Base-by-base conservation (phyloP, 2,113 vertebrate species). In the Rhea pennata region DNA sequence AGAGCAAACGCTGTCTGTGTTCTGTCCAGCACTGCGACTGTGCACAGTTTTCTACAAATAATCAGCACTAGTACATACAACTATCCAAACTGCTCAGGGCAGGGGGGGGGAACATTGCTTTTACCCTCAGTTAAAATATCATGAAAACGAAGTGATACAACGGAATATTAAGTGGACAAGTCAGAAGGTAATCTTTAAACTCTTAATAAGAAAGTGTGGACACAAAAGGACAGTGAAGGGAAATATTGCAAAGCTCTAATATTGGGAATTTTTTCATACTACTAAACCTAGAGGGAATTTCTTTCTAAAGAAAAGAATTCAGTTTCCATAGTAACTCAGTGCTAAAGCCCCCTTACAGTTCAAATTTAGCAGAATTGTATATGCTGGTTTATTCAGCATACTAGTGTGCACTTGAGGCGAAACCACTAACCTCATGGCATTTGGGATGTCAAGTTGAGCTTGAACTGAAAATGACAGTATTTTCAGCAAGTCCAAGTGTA, bases 301-400 rank as follows among this genome's bases (percentile, higher is more conserved):
- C 64, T 91, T 97, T 96, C 92, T 72, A 92, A 93, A 96, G 97
- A 96, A 97, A 97, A 97, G 90, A 97, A 96, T 79, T 90, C 93
- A 84, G 97, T 98, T 98, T 96, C 98, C 97, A 98, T 98, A 97
- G 98, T 92, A 98, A 98, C 98, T 94, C 92, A 78, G 94, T 80
- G 54, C 74, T 96, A 96, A 92, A 84, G 96, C 95, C 94, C 94
- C 96, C 92, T 97, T 97, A 92, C 48, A 97, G 94, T 93, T 95
- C 97, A 98, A 97, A 98, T 98, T 98, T 98, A 98, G 97, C 91
- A 97, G 93, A 97, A 93, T 85, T 95, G 74, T 91, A 85, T 94
- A 96, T 97, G 97, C 11, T n/a, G 77, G 84, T 96, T 96, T 97
- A 96, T 96, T 97, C 87, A 95, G 95, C 89, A 96, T 87, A 96